Percentiles rank a stretch among this genome's conserved stretches.
These are phyloP conservation scores for Tachysurus fulvidraco DNA, from an alignment of 2,113 vertebrate species.

Conservation along the genomic window DNA sequence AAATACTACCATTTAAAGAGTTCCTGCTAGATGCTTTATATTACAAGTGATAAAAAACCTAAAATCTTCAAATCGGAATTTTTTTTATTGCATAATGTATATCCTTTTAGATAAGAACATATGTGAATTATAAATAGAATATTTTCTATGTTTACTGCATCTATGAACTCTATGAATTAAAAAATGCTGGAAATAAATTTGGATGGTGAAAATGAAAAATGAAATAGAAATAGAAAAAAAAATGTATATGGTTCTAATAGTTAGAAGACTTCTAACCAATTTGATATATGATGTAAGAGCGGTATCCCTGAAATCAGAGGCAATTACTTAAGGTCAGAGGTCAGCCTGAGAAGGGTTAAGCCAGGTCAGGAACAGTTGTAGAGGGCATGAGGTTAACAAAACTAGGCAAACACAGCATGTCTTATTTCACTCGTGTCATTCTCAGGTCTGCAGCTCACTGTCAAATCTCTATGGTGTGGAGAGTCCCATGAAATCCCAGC, in stretches of 20 bases:
- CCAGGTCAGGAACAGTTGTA: slow-evolving; percentile 53
- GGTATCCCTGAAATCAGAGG: slow-evolving; percentile 53
- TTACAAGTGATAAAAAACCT: not conserved
- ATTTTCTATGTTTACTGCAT: too few species aligned
- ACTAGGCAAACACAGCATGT: slow-evolving; percentile 67
- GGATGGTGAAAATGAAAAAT: not conserved
- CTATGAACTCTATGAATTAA: not conserved
- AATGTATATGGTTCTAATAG: not conserved
- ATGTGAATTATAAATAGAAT: not conserved
- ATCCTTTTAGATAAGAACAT: not conserved
- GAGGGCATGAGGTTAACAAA: slow-evolving; percentile 50
- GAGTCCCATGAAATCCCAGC: not conserved
- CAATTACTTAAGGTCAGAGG: slow-evolving; percentile 49
- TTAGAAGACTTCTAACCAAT: too few species aligned
- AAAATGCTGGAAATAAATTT: not conserved
- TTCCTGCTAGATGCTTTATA: not conserved
- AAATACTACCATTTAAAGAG: not conserved
- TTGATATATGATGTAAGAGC: not conserved
- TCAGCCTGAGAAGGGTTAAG: slow-evolving; percentile 46
- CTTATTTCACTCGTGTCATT: slow-evolving; percentile 64
- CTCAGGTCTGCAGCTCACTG: slow-evolving; percentile 50
- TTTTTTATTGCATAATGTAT: not conserved
- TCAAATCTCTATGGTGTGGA: slow-evolving; percentile 62
- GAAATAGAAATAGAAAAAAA: not conserved
- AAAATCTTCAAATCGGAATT: not conserved